Evolutionary conservation across 2,113 vertebrate genomes (phyloP), one percentile per base, ranked within the genome.

Genomic region (Chamaetylas fuelleborni): DNA sequence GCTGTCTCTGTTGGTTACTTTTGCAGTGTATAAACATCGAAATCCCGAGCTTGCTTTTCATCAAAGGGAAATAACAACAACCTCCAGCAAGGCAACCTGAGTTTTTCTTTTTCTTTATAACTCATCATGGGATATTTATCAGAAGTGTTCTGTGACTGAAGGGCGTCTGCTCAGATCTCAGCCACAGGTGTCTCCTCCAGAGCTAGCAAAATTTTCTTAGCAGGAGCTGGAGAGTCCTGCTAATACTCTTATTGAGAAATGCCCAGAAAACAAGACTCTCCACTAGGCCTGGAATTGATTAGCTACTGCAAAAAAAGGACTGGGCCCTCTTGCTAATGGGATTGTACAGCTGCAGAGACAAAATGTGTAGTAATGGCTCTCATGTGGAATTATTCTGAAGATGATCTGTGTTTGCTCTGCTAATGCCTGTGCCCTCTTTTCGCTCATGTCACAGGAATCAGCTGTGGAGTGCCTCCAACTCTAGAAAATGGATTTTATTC

Each of bases 401-500:
- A 11, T 90, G 7, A 15, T 80, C 12, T 79, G 15, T 62, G 5
- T 80, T 40, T 88, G 14, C 23, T 88, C 9, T 87, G n/a, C 45
- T 95, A 31, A n/a, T 26, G 5, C 24, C 40, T 79, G 28, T 92
- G 38, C 33, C 50, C 22, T 90, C 45, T 81, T 74, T 62, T 93
- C 31, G 54, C 33, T 61, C 9, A 11, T 31, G 12, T 25, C 80
- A 15, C 66, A 98, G 99, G 98, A 51, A 99, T 99, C 70, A 98
- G 98, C 90, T 99, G 99, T 87, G 99, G 99, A 73, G 88, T 97
- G 34, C 99, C 99, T 38, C 98, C 94, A 65, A 92, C 98, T 81
- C 96, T 99, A 97, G 98, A 99, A 94, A 98, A 99, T 16, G 99
- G 99, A 28, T 97, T 98, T 91, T 98, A 99, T 92, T 98, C 98